These are phyloP conservation scores for Pomacea maculata DNA, from an alignment of 1,140 invertebrate genomes.

Conservation along the genomic window DNA sequence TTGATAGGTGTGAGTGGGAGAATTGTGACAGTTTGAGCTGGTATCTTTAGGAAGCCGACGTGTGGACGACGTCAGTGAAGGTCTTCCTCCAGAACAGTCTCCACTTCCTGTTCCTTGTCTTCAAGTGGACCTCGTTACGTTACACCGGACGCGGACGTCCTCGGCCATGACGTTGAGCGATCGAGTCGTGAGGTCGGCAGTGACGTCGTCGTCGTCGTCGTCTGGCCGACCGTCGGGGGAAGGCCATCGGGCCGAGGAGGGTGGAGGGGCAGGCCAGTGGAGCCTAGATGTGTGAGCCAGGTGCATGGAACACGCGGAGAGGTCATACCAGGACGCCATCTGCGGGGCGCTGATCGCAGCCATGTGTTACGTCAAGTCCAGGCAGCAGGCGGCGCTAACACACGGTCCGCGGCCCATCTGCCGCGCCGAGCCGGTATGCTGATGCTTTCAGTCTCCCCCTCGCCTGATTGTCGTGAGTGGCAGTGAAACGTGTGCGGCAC, in stretches of 20 bases:
- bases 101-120: too few relatives aligned
- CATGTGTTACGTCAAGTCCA: conserved; percentile 52
- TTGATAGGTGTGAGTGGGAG: too few relatives aligned
- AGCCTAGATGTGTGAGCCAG: background rate
- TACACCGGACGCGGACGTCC: too few relatives aligned
- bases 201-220: background rate
- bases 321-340: conserved; percentile 52
- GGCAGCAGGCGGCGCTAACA: conserved; percentile 24
- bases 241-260: background rate
- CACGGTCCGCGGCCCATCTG: conserved; percentile 13
- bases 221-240: background rate
- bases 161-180: background rate
- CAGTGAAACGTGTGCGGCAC: background rate
- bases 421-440: conserved; percentile 21
- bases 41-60: too few relatives aligned
- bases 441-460: background rate
- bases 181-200: background rate
- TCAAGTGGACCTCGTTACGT: too few relatives aligned
- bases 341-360: conserved; percentile 53
- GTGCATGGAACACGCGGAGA: conserved; percentile 46
- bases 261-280: too few relatives aligned
- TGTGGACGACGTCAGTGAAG: too few relatives aligned
- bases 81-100: too few relatives aligned
- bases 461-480: background rate
- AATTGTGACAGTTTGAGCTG: too few relatives aligned